Evolutionary conservation across 2,113 vertebrate species (phyloP), one percentile per base, ranked within the genome.

Genomic region (Syngnathoides biaculeatus): DNA sequence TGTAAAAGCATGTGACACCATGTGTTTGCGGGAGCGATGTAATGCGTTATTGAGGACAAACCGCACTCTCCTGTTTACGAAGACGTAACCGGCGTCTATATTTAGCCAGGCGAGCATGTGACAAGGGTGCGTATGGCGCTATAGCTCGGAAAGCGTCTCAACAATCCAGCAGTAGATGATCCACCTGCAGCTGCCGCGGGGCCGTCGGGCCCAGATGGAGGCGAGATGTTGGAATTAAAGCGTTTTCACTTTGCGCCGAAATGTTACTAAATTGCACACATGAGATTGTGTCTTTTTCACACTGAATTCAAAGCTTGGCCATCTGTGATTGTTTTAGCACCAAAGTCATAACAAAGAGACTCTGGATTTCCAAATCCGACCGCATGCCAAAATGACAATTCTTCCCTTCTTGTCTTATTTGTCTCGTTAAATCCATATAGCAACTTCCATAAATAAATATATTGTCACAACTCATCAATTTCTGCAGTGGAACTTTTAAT

Each of bases 1-100:
- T 72, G 64, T 72, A 61, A 79, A 75, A 62, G 48, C 69, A 39
- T 48, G 65, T 68, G 55, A 55, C 55, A 64, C 38, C 12, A 66
- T 60, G 60, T 39, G 45, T 67, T 65, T 53, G 67, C 40, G 26
- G 50, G 55, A 48, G 20, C 13, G 35, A 66, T 53, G 63, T 40
- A 40, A 57, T 26, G 35, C 20, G 30, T 24, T 57, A 30, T 30
- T 17, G 26, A 8, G 15, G 59, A 61, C 38, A 52, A 52, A n/a
- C 8, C 20, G 48, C 48, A 2, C 48, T 8, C 20, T 50, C 19
- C 48, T 8, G 48, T 20, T 2, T 6, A 57, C 10, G 38, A 13
- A 39, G 59, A 61, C 59, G 13, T 22, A 40, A 52, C 4, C 38
- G 40, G 26, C 26, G 62, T 74, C 52, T 65, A 9, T 66, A 26